A percentile compares a stretch with the other conserved stretches of the same genome.
phyloP scores from a whole-genome alignment of 2,888 invertebrate species.

The Hemicrepidius hirtus region DNA sequence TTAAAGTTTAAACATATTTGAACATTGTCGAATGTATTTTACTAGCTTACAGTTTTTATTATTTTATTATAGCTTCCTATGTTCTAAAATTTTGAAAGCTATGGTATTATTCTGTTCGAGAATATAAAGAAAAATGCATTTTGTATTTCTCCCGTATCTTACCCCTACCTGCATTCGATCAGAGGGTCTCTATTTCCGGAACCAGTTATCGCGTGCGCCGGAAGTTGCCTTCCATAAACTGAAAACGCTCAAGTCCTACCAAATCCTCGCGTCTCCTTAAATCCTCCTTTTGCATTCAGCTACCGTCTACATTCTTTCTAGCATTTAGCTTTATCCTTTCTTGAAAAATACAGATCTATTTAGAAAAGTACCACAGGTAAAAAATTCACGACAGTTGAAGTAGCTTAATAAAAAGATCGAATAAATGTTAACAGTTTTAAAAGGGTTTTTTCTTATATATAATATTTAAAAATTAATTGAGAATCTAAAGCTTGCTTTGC shows the following conservation, averaged over 20 bases:
- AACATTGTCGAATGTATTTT: no score
- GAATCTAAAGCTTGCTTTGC: background rate
- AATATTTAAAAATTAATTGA: background rate
- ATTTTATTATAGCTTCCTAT: background rate
- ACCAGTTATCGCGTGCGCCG: conserved; percentile 66
- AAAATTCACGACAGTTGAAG: conserved; percentile 6
- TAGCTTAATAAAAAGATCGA: background rate
- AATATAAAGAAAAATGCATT: conserved; percentile 30
- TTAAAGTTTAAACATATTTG: no score
- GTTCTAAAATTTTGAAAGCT: background rate
- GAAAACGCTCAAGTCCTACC: conserved; percentile 68
- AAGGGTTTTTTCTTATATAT: background rate
- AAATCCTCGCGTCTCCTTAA: conserved; percentile 68
- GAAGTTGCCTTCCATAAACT: conserved; percentile 68
- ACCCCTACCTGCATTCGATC: conserved; percentile 53
- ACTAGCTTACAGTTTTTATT: no score
- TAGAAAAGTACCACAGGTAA: conserved; percentile 45
- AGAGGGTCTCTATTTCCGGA: conserved; percentile 59
- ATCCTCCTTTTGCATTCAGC: conserved; percentile 70
- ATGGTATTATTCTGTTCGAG: background rate
- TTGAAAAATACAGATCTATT: conserved; percentile 45
- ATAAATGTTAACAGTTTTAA: background rate
- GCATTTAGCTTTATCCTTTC: conserved; percentile 60
- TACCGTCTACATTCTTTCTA: conserved; percentile 65
- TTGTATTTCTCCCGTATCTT: conserved; percentile 44